Evolutionary conservation across 2,113 vertebrate species (phyloP).

Genomic region (Potamarius usumacintae): DNA sequence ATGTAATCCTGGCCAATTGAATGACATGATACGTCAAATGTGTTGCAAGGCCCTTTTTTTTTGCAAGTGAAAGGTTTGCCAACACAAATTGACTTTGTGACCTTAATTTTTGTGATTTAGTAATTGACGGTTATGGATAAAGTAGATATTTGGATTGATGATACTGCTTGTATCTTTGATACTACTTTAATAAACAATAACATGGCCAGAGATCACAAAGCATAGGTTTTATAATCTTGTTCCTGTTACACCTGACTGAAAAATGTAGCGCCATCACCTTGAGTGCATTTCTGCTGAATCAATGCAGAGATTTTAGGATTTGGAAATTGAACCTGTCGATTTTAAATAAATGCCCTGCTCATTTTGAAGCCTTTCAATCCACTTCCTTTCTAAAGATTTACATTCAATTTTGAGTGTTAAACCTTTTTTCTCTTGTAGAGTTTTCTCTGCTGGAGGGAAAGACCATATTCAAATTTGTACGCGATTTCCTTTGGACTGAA

Average conservation of each 20-base stretch:
- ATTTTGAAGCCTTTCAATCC: conserved; percentile 42
- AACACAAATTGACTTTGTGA: not conserved
- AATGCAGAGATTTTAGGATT: conserved; percentile 22
- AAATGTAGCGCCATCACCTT: conserved; percentile 14
- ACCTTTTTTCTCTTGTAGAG: conserved; percentile 18
- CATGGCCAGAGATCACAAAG: not conserved
- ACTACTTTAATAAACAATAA: conserved; percentile 11
- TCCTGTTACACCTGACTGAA: not conserved
- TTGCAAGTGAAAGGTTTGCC: not conserved
- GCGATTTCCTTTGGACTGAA: conserved; percentile 65
- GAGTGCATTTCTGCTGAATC: conserved; percentile 10
- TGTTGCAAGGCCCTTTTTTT: not conserved
- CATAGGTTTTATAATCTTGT: not conserved
- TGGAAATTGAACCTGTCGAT: not conserved
- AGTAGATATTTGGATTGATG: not conserved
- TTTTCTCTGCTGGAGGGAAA: conserved; percentile 61
- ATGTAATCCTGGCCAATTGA: conserved; percentile 25
- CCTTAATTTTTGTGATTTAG: not conserved
- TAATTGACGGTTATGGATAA: not conserved
- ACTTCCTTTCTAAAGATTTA: conserved; percentile 48
- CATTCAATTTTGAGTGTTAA: conserved; percentile 49
- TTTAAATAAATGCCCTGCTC: conserved; percentile 35
- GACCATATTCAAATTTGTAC: conserved; percentile 60
- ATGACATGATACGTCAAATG: conserved; percentile 9
- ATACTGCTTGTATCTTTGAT: not conserved